phyloP scores from a whole-genome alignment of 2,113 vertebrate genomes.

The Penelope pileata region DNA sequence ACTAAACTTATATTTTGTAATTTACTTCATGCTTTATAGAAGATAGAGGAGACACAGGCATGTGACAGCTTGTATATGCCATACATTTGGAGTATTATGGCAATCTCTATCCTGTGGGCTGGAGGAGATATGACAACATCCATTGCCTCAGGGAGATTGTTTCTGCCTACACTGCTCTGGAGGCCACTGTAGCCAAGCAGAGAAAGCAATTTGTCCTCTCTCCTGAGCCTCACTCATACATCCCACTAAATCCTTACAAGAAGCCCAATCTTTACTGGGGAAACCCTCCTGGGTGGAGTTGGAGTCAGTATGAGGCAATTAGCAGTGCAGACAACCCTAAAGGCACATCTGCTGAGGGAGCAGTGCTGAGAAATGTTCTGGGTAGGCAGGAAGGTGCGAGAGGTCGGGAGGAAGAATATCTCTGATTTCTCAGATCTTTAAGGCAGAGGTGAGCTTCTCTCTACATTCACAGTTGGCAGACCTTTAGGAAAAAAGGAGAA shows the following conservation, averaged over 20 bases:
- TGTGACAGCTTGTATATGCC: not conserved
- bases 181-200: not conserved
- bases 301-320: not conserved
- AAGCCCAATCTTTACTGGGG: not conserved
- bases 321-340: not conserved
- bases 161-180: not conserved
- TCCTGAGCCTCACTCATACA: accelerated
- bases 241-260: not conserved
- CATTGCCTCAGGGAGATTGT: not conserved
- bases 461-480: not conserved
- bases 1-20: not conserved
- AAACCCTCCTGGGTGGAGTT: not conserved
- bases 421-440: not conserved
- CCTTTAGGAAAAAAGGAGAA: not conserved
- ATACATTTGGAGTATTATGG: not conserved
- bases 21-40: not conserved
- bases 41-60: not conserved
- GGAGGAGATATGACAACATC: not conserved
- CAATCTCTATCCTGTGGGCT: not conserved
- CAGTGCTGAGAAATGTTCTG: not conserved
- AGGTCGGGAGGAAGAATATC: not conserved
- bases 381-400: not conserved
- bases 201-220: not conserved
- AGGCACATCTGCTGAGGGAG: not conserved
- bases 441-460: not conserved